A percentile compares a stretch with the other conserved stretches of the same genome.
These are phyloP conservation scores for Brotula barbata DNA, from an alignment of 2,797 vertebrate species.

Conservation along the genomic window DNA sequence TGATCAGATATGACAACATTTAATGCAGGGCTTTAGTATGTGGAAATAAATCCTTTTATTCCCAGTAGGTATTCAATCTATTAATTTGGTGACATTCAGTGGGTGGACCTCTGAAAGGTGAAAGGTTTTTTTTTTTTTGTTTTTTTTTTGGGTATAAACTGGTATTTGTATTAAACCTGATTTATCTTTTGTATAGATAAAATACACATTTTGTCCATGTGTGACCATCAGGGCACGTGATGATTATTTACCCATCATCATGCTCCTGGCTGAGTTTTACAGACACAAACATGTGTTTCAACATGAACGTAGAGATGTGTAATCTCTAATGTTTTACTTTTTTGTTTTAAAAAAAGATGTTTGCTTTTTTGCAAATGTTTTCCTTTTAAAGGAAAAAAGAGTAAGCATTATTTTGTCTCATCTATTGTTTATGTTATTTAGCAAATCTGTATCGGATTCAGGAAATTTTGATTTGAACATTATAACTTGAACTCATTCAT, in stretches of 20 bases:
- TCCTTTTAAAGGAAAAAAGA: conserved; percentile 31
- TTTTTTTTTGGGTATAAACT: conserved; percentile 32
- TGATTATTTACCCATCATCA: conserved; percentile 15
- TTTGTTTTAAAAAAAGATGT: conserved; percentile 18
- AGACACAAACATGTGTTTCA: conserved; percentile 56
- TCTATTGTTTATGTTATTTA: conserved; percentile 37
- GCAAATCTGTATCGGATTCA: conserved; percentile 30
- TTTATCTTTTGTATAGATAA: neutral
- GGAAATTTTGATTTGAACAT: conserved; percentile 43
- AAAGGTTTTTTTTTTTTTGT: conserved; percentile 8
- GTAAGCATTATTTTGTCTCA: conserved; percentile 38
- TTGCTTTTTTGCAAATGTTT: conserved; percentile 20
- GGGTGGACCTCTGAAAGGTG: conserved; percentile 18
- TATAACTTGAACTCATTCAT: conserved; percentile 32
- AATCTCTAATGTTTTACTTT: conserved; percentile 49
- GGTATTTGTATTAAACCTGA: conserved; percentile 4
- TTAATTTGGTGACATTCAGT: conserved; percentile 8
- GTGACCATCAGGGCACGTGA: conserved; percentile 19
- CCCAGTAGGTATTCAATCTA: no score
- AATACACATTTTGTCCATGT: conserved; percentile 11
- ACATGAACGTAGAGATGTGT: conserved; percentile 66
- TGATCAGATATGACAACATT: neutral
- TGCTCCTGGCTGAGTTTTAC: conserved; percentile 48
- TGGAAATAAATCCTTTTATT: conserved; percentile 14
- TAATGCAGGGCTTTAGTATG: neutral